Percentiles rank a stretch among this genome's conserved stretches.
Evolutionary conservation across 2,888 invertebrate genomes (phyloP).

Genomic region (Tanypteryx hageni): DNA sequence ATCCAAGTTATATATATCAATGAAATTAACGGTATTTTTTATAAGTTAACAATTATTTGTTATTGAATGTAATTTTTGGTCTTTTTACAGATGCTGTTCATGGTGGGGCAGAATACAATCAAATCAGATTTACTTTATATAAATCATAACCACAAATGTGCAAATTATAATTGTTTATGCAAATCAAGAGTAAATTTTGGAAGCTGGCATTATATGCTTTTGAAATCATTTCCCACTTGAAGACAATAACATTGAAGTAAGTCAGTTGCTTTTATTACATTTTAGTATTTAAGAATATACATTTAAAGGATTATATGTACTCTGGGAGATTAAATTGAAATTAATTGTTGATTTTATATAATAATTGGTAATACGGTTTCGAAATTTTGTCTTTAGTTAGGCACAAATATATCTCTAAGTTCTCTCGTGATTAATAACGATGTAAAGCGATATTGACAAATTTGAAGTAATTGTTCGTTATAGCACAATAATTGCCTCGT

Average conservation of each 20-base stretch:
- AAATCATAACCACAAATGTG: background rate
- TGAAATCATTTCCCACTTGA: slow-evolving; percentile 27
- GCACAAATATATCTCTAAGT: no score
- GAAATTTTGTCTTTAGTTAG: no score
- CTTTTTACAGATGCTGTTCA: background rate
- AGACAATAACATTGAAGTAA: background rate
- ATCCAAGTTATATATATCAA: background rate
- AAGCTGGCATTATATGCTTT: background rate
- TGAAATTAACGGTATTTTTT: background rate
- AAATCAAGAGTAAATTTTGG: background rate
- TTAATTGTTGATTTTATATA: no score
- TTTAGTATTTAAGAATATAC: background rate
- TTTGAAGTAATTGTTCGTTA: background rate
- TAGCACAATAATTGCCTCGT: background rate
- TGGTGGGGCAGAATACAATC: background rate
- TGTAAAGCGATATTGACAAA: no score
- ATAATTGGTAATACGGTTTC: no score
- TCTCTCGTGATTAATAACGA: no score
- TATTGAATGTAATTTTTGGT: background rate
- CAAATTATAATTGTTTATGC: background rate
- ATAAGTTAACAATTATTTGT: background rate
- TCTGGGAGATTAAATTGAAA: no score
- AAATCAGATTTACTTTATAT: background rate
- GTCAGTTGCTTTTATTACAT: background rate
- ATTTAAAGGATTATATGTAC: background rate